phyloP scores from a whole-genome alignment of 2,888 invertebrate genomes.

The Aethes cnicana region DNA sequence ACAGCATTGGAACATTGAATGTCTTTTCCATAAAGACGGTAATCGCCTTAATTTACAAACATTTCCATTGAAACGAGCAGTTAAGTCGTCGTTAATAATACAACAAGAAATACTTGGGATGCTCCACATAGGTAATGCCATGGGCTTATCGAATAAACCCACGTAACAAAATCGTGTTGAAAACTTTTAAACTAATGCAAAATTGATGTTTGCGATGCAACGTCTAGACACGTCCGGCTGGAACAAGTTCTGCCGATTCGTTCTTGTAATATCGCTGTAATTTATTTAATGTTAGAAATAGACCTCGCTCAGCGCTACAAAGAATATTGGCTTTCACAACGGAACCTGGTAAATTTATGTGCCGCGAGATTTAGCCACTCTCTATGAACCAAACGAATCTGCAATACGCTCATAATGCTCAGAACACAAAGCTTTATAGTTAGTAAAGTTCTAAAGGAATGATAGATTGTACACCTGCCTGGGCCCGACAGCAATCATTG shows the following conservation, averaged over 20 bases:
- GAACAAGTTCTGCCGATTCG: conserved; percentile 75
- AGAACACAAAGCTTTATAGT: neutral
- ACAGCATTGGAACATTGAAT: conserved; percentile 7
- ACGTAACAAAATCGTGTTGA: conserved; percentile 41
- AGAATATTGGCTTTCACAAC: conserved; percentile 82
- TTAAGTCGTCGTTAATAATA: conserved; percentile 11
- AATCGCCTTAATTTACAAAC: conserved; percentile 8
- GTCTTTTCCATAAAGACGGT: conserved; percentile 8
- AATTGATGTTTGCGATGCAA: conserved; percentile 69
- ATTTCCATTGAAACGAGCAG: conserved; percentile 6
- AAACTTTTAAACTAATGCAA: conserved; percentile 46
- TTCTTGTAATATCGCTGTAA: conserved; percentile 80
- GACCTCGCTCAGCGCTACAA: conserved; percentile 73
- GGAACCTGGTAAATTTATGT: conserved; percentile 78
- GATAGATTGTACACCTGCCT: conserved; percentile 18
- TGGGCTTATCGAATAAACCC: conserved; percentile 36
- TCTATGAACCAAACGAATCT: conserved; percentile 54
- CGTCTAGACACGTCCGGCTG: conserved; percentile 68
- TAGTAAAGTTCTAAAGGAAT: conserved; percentile 7
- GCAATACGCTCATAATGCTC: conserved; percentile 47
- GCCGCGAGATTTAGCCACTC: conserved; percentile 70
- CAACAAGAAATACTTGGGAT: conserved; percentile 24
- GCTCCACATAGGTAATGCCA: conserved; percentile 33
- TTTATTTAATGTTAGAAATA: conserved; percentile 82
- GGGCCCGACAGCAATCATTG: conserved; percentile 6